Conservation (phyloP, 1,140 invertebrate species). For the Eriosoma lanigerum region DNA sequence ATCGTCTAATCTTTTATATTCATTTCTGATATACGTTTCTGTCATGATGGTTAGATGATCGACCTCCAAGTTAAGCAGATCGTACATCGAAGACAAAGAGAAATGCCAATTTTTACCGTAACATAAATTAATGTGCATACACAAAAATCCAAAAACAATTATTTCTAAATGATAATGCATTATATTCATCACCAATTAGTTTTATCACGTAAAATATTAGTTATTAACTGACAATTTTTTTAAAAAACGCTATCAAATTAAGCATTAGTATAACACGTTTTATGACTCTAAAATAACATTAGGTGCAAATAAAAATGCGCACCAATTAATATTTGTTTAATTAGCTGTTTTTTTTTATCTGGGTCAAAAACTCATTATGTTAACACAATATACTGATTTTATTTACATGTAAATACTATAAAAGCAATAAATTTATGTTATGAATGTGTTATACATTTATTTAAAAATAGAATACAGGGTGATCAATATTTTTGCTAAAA, state of each 20-base stretch:
- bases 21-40: not conserved
- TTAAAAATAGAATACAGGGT: too few relatives aligned
- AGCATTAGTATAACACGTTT: not conserved
- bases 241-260: not conserved
- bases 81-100: not conserved
- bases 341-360: too few relatives aligned
- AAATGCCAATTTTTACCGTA: not conserved
- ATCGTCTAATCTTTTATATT: not conserved
- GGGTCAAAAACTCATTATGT: too few relatives aligned
- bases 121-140: not conserved
- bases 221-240: not conserved
- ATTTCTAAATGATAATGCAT: not conserved
- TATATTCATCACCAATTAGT: too few relatives aligned
- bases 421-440: too few relatives aligned
- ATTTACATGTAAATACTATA: too few relatives aligned
- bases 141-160: not conserved
- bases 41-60: not conserved
- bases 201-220: not conserved
- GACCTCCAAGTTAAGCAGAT: not conserved
- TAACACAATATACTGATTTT: too few relatives aligned
- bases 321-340: too few relatives aligned
- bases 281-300: too few relatives aligned
- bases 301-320: too few relatives aligned
- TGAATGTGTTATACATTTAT: too few relatives aligned
- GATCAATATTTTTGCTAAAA: too few relatives aligned